These are phyloP conservation scores for Stegodyphus dumicola DNA, from an alignment of 1,140 invertebrate species.

Conservation along the genomic window DNA sequence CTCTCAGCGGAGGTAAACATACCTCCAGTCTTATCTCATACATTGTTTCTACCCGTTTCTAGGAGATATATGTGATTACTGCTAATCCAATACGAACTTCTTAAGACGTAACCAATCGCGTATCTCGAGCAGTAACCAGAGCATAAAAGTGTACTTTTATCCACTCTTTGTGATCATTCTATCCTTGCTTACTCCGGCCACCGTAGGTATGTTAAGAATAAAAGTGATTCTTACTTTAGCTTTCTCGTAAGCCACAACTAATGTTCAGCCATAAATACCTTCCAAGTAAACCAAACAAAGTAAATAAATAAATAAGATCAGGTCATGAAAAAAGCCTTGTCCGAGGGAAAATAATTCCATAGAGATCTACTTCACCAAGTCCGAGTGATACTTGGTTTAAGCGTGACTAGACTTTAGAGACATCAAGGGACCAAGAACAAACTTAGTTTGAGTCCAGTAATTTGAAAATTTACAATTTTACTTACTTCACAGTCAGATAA, in stretches of 20 bases:
- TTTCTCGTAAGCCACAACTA: conserved; percentile 31
- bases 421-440: conserved; percentile 4
- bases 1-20: too few species aligned
- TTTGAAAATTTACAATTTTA: too few species aligned
- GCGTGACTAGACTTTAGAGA: conserved; percentile 13
- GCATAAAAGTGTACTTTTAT: too few species aligned
- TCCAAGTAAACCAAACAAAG: conserved; percentile 6
- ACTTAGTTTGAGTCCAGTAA: not conserved
- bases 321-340: conserved; percentile 8
- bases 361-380: not conserved
- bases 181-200: too few species aligned
- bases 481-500: too few species aligned
- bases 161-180: too few species aligned
- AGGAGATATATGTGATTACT: too few species aligned
- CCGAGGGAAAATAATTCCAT: conserved; percentile 23
- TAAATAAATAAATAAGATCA: conserved; percentile 9
- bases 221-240: conserved; percentile 40
- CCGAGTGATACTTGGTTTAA: not conserved
- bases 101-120: too few species aligned
- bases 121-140: too few species aligned
- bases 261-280: conserved; percentile 34
- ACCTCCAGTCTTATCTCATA: too few species aligned
- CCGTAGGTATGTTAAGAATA: not conserved
- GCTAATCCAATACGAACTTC: too few species aligned
- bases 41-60: too few species aligned